Base-by-base conservation (phyloP, 2,888 invertebrate species). In the Lithophane ornitopus region DNA sequence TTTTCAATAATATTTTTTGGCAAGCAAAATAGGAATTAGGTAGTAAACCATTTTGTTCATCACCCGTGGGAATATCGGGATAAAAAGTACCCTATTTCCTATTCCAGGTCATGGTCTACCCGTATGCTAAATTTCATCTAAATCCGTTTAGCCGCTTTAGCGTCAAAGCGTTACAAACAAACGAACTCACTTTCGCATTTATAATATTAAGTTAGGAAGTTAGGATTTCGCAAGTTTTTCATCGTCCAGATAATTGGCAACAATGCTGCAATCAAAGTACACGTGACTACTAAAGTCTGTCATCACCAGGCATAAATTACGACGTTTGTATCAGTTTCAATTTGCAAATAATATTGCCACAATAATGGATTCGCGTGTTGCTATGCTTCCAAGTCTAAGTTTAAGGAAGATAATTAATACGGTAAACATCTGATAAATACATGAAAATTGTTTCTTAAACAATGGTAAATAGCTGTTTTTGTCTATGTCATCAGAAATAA, bases 341-440 rank as follows among this genome's bases (percentile, higher is more conserved):
- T 72, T 69, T 56, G 22, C 65, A 73, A 72, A 72, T 56, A 44
- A 9, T 58, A 78, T 78, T 78, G 28, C 16, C n/a, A 52, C 41
- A 69, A 49, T 72, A 59, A 83, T 73, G 41, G 22, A 54, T 68
- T 73, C 26, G 34, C 80, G n/a, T 56, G 69, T 61, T 81, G 62
- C 16, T 66, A 69, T 81, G 62, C 16, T 66, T 66, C 4, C 8
- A 49, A 46, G 26, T n/a, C 7, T 8, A 14, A 28, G 16, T 62
- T 58, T 19, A 4, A 70, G 26, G 41, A 39, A 39, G 12, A 41
- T 58, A 63, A 49, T 59, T 44, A 65, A 22, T 41, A 56, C 3
- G 34, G n/a, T 67, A 80, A 84, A 74, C 16, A 74, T 52, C 66
- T 34, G 34, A 16, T 56, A 56, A 54, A 56, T 11, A 70, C 49